Percentiles rank a stretch among this genome's conserved stretches.
phyloP scores from a whole-genome alignment of 1,140 invertebrate species.

The Philotrypesis tridentata region DNA sequence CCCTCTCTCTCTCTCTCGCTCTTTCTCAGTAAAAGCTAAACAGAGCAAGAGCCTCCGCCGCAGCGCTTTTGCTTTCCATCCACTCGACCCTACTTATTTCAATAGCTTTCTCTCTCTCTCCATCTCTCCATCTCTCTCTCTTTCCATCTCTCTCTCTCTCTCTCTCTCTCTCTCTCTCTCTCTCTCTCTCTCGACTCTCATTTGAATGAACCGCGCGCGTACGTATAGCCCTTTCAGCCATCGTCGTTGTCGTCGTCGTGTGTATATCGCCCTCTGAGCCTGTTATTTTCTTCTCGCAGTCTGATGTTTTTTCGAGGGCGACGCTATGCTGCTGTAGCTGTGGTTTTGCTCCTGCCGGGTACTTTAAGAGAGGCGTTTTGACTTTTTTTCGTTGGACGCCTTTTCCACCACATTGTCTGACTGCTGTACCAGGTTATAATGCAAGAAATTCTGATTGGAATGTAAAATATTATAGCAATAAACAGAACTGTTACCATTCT shows the following conservation, averaged over 20 bases:
- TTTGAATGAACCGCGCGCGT: conserved; percentile 65
- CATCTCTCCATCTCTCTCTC: conserved; percentile 56
- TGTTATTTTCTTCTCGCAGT: conserved; percentile 24
- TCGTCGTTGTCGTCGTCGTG: conserved; percentile 9
- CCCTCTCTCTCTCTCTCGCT: not conserved
- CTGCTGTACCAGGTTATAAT: too few species aligned
- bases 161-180: conserved; percentile 57
- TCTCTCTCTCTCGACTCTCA: conserved; percentile 57
- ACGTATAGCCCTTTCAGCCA: conserved; percentile 53
- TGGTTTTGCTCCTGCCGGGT: not conserved
- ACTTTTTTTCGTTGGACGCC: too few species aligned
- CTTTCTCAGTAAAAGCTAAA: not conserved
- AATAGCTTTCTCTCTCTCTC: conserved; percentile 63
- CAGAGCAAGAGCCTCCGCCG: conserved; percentile 22
- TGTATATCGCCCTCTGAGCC: conserved; percentile 48
- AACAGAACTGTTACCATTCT: too few species aligned
- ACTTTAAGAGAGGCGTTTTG: not conserved
- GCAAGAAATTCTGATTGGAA: too few species aligned
- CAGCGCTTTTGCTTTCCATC: conserved; percentile 51
- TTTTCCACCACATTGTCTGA: not conserved
- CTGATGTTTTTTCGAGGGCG: not conserved
- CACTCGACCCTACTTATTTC: conserved; percentile 70
- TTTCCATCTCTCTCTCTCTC: conserved; percentile 43
- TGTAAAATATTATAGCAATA: too few species aligned
- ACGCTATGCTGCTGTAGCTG: not conserved